These are phyloP conservation scores for Trachurus trachurus DNA, from an alignment of 2,797 vertebrate species.

Conservation along the genomic window DNA sequence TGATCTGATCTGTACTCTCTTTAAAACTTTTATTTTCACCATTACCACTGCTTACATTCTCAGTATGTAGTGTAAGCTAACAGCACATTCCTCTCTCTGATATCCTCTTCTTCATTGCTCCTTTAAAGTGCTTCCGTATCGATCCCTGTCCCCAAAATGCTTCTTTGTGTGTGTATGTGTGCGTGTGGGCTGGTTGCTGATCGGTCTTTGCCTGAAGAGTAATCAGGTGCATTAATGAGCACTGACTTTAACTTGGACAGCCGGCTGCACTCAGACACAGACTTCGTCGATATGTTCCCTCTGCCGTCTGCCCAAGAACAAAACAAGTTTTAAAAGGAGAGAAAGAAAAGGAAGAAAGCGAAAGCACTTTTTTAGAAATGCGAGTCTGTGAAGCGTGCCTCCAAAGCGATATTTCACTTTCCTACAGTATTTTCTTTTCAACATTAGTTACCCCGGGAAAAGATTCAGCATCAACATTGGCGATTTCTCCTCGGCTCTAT, in stretches of 20 bases:
- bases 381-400: slow-evolving; percentile 56
- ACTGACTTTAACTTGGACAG: slow-evolving; percentile 72
- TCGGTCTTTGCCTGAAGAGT: slow-evolving; percentile 67
- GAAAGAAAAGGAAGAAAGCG: slow-evolving; percentile 41
- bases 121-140: slow-evolving; percentile 74
- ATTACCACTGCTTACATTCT: slow-evolving; percentile 38
- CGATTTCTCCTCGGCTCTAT: slow-evolving; percentile 29
- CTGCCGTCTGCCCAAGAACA: slow-evolving; percentile 64
- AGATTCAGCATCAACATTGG: slow-evolving; percentile 38
- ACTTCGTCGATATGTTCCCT: slow-evolving; percentile 72
- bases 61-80: slow-evolving; percentile 44
- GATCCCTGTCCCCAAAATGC: slow-evolving; percentile 68
- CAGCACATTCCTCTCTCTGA: slow-evolving; percentile 56
- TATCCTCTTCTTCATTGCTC: slow-evolving; percentile 57
- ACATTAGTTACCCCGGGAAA: slow-evolving; percentile 47
- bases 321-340: slow-evolving; percentile 66
- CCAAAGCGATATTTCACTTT: slow-evolving; percentile 73
- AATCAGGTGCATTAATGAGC: slow-evolving; percentile 82
- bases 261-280: slow-evolving; percentile 72
- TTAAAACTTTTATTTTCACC: slow-evolving; percentile 35
- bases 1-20: not conserved
- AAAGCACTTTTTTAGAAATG: slow-evolving; percentile 66
- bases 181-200: slow-evolving; percentile 38
- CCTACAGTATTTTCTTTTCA: slow-evolving; percentile 52
- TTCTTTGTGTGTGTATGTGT: slow-evolving; percentile 32